phyloP scores from a whole-genome alignment of 2,797 vertebrate species.

The Cetoscarus ocellatus region DNA sequence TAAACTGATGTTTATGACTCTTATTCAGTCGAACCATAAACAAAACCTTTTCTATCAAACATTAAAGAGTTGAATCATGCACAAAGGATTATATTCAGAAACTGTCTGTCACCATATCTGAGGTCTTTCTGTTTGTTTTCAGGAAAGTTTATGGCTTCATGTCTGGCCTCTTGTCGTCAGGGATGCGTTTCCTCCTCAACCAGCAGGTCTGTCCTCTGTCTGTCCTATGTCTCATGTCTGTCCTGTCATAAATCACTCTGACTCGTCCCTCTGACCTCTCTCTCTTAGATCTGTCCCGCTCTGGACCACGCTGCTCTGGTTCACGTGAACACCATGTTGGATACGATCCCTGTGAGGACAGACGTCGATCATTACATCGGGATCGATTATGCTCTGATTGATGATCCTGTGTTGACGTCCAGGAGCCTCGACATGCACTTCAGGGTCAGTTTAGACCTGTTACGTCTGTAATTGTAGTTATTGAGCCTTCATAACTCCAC shows the following conservation, averaged over 20 bases:
- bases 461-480: too few species aligned
- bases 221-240: background rate
- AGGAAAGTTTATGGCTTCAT: conserved; percentile 93
- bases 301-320: conserved; percentile 89
- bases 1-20: too few species aligned
- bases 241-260: background rate
- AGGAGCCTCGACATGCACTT: conserved; percentile 92
- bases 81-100: too few species aligned
- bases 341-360: conserved; percentile 91
- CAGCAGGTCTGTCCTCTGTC: conserved; percentile 82
- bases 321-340: conserved; percentile 90
- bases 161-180: conserved; percentile 87
- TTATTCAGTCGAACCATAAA: too few species aligned
- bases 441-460: conserved; percentile 80
- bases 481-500: too few species aligned
- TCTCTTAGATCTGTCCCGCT: conserved; percentile 91
- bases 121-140: conserved; percentile 9
- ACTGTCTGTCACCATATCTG: background rate
- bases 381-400: conserved; percentile 94
- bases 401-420: conserved; percentile 85
- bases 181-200: conserved; percentile 92
- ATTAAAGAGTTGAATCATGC: too few species aligned
- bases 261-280: conserved; percentile 41
- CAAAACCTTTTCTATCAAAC: too few species aligned
- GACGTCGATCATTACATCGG: conserved; percentile 89